Percentiles rank a stretch among this genome's conserved stretches.
Conservation (phyloP, 1,140 invertebrate genomes). For the Planococcus citri region DNA sequence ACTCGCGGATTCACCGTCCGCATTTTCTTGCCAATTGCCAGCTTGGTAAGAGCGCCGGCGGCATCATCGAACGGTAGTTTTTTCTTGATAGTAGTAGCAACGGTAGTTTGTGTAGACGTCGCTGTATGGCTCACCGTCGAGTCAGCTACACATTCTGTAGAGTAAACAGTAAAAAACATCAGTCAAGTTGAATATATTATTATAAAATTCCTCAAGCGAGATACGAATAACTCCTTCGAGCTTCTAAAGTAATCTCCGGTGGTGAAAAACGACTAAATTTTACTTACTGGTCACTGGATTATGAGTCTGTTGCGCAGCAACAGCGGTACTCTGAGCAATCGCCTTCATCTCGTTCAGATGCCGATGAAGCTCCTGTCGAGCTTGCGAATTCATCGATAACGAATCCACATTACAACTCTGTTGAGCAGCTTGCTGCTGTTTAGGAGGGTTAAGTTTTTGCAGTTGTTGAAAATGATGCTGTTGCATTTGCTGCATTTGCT, state of each 20-base stretch:
- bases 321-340: not conserved
- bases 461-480: slow-evolving; percentile 18
- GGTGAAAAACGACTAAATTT: not conserved
- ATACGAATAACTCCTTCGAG: no score
- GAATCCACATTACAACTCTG: not conserved
- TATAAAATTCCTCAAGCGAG: no score
- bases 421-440: not conserved
- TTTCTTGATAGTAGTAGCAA: not conserved
- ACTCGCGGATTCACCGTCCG: slow-evolving; percentile 2
- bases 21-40: slow-evolving; percentile 10
- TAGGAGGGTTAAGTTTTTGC: not conserved
- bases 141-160: not conserved
- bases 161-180: no score
- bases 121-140: not conserved
- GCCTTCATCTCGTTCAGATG: slow-evolving; percentile 12
- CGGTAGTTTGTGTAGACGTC: slow-evolving; percentile 8
- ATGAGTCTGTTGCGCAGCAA: not conserved
- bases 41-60: not conserved
- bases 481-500: slow-evolving; percentile 24
- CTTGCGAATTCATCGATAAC: not conserved
- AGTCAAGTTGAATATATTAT: no score
- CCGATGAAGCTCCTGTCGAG: not conserved
- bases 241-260: not conserved
- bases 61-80: not conserved
- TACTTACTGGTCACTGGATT: slow-evolving; percentile 2